phyloP scores from a whole-genome alignment of 2,113 vertebrate genomes.

The Recurvirostra avosetta region DNA sequence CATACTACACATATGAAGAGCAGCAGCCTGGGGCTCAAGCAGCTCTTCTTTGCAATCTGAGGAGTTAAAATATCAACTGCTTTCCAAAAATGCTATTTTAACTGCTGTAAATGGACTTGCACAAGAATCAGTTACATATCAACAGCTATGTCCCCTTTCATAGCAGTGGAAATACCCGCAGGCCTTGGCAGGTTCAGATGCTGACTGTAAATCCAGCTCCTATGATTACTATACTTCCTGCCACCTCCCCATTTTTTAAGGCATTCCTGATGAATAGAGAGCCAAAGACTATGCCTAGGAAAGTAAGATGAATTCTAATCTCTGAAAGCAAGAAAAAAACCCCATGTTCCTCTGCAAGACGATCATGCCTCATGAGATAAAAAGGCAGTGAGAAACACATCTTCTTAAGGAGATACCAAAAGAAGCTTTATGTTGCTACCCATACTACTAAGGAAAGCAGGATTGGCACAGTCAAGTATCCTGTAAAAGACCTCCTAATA shows the following conservation, averaged over 20 bases:
- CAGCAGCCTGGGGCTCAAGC: background rate
- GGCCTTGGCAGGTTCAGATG: background rate
- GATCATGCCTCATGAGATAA: background rate
- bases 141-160: background rate
- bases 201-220: background rate
- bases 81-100: background rate
- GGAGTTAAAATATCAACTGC: background rate
- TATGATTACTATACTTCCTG: accelerated
- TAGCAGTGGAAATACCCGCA: background rate
- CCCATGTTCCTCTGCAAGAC: background rate
- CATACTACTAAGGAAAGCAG: background rate
- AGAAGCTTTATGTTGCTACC: background rate
- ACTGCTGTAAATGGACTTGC: background rate
- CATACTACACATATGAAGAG: background rate
- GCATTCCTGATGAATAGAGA: background rate
- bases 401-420: background rate
- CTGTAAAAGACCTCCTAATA: background rate
- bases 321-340: background rate
- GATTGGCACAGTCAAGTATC: background rate
- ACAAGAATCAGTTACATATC: background rate
- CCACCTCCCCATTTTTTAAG: background rate
- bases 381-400: background rate
- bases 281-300: background rate
- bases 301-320: background rate
- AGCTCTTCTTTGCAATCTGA: background rate